Conservation (phyloP, 2,888 invertebrate genomes). For the Lasioglossum malachurum region DNA sequence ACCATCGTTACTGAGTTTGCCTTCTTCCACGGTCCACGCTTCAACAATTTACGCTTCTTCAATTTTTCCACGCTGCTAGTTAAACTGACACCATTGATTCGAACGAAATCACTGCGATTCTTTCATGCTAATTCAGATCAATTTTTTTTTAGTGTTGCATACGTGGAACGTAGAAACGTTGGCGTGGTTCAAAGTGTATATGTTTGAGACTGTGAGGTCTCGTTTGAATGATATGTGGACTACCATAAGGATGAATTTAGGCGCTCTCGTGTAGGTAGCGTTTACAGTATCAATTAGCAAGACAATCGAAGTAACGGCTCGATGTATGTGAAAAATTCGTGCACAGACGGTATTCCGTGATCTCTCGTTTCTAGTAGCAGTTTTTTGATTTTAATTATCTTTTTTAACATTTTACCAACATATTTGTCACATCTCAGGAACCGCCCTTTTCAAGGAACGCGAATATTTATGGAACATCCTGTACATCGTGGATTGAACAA, state of each 20-base stretch:
- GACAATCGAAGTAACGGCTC: neutral
- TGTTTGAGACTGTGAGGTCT: conserved; percentile 15
- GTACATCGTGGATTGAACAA: neutral
- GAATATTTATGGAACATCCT: too few species aligned
- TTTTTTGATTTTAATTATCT: neutral
- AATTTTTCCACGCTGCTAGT: neutral
- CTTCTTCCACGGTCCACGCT: conserved; percentile 35
- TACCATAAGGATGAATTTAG: neutral
- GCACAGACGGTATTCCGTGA: too few species aligned
- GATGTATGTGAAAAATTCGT: neutral
- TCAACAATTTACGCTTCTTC: neutral
- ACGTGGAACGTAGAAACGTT: conserved; percentile 48
- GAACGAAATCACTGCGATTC: neutral
- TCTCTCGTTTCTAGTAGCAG: too few species aligned
- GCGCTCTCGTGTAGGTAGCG: neutral
- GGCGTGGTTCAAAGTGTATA: conserved; percentile 57
- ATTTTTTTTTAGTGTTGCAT: conserved; percentile 29
- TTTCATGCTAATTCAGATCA: neutral
- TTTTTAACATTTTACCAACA: neutral
- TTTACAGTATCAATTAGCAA: neutral
- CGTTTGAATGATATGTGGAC: conserved; percentile 12
- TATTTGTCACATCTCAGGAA: neutral
- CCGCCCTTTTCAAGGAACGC: too few species aligned
- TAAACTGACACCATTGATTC: neutral
- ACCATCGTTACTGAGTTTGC: neutral